A percentile compares a stretch with the other conserved stretches of the same genome.
Conservation (phyloP, 2,113 vertebrate species). For the Polyodon spathula region DNA sequence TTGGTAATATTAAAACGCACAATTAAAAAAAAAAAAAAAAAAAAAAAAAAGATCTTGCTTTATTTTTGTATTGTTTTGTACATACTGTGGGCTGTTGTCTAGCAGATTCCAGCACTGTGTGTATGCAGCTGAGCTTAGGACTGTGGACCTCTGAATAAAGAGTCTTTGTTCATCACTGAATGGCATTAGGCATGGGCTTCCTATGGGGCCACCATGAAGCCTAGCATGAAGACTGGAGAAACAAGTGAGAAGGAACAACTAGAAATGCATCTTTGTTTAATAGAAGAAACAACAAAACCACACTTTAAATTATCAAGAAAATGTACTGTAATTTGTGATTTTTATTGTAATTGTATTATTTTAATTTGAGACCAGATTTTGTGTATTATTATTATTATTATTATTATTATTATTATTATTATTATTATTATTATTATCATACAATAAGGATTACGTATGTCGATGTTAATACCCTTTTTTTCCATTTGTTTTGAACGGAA, state of each 20-base stretch:
- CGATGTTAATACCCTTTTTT: too few relatives aligned
- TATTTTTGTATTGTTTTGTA: constrained; percentile 45
- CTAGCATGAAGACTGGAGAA: constrained; percentile 61
- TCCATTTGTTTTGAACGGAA: constrained; percentile 17
- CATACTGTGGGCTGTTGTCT: constrained; percentile 19
- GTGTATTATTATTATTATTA: too few relatives aligned
- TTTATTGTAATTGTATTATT: too few relatives aligned
- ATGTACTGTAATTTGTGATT: too few relatives aligned
- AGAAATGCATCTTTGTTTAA: constrained; percentile 18
- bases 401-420: too few relatives aligned
- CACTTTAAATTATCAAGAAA: too few relatives aligned
- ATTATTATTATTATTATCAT: too few relatives aligned
- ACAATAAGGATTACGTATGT: too few relatives aligned
- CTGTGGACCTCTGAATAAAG: constrained; percentile 67
- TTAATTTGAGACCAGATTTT: too few relatives aligned
- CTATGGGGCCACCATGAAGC: constrained; percentile 78
- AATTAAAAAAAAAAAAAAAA: constrained; percentile 9
- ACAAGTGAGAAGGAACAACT: constrained; percentile 52
- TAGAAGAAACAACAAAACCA: too few relatives aligned
- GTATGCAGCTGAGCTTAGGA: constrained; percentile 76
- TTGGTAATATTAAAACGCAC: not conserved
- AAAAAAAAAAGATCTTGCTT: constrained; percentile 27
- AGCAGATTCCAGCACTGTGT: constrained; percentile 64
- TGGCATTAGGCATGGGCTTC: constrained; percentile 88
- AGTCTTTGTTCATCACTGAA: constrained; percentile 79